Percentiles rank a stretch among this genome's conserved stretches.
Evolutionary conservation across 2,888 invertebrate species (phyloP).

Genomic region (Cyclophora albipunctata): DNA sequence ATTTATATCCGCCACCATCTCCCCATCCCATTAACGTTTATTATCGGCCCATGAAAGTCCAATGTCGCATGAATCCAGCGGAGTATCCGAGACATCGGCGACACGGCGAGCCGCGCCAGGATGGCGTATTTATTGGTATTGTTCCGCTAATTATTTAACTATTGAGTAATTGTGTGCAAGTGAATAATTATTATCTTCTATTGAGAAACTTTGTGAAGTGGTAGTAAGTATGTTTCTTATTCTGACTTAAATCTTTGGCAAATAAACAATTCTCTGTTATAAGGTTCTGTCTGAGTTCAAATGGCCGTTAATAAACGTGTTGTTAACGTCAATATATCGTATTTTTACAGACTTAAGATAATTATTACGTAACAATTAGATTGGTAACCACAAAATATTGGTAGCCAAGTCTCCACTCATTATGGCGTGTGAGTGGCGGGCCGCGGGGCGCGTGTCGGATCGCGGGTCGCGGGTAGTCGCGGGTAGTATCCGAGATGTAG

Average conservation of each 20-base stretch:
- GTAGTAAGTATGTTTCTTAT: no score
- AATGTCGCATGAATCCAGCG: conserved; percentile 4
- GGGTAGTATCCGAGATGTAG: not conserved
- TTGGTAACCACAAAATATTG: no score
- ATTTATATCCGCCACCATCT: conserved; percentile 43
- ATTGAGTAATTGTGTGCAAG: conserved; percentile 47
- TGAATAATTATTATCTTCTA: conserved; percentile 30
- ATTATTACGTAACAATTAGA: no score
- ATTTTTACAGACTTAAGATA: no score
- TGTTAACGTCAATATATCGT: no score
- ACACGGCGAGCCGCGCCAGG: conserved; percentile 34
- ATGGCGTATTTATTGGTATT: conserved; percentile 51
- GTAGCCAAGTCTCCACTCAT: no score
- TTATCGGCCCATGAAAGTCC: conserved; percentile 1
- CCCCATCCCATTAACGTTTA: conserved; percentile 1
- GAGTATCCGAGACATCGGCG: conserved; percentile 42
- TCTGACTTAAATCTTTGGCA: no score
- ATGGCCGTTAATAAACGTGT: no score
- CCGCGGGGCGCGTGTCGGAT: not conserved
- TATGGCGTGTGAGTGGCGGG: no score
- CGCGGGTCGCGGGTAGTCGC: not conserved
- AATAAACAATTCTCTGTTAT: no score
- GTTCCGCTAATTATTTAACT: conserved; percentile 57
- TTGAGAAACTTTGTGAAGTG: conserved; percentile 9
- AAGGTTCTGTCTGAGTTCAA: no score